phyloP scores from a whole-genome alignment of 2,797 vertebrate species.

The Esox masquinongy region DNA sequence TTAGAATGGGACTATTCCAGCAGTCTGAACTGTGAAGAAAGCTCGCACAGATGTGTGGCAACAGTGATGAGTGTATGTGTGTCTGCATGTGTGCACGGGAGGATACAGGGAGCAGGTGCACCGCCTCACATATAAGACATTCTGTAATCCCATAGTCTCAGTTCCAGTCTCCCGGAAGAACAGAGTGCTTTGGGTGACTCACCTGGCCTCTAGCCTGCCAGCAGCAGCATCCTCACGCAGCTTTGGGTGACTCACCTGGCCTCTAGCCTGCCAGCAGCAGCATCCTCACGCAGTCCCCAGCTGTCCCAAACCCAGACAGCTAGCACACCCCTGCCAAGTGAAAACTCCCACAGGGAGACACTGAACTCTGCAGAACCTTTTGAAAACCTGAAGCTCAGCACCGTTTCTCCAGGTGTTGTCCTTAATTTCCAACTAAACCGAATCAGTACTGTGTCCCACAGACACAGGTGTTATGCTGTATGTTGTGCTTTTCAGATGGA shows the following conservation, averaged over 20 bases:
- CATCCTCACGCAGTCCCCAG: not conserved
- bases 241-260: not conserved
- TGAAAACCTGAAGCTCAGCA: conserved; percentile 48
- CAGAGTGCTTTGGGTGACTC: not conserved
- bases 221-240: not conserved
- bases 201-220: not conserved
- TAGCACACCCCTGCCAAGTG: conserved; percentile 35
- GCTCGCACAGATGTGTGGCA: conserved; percentile 55
- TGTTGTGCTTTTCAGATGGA: not conserved
- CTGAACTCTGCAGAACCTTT: conserved; percentile 53
- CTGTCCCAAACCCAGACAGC: conserved; percentile 27
- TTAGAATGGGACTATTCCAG: conserved; percentile 66
- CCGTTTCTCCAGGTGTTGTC: conserved; percentile 7
- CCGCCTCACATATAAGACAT: conserved; percentile 63
- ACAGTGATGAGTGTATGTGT: conserved; percentile 24
- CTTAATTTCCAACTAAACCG: not conserved
- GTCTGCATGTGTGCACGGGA: conserved; percentile 28
- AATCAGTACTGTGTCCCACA: not conserved
- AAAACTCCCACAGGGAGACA: conserved; percentile 42
- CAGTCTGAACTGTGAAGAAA: conserved; percentile 48
- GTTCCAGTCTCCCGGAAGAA: conserved; percentile 48
- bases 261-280: not conserved
- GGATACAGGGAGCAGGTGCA: conserved; percentile 69
- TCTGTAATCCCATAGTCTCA: conserved; percentile 63
- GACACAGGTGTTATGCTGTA: not conserved